These are phyloP conservation scores for Eristalis pertinax DNA, from an alignment of 2,888 invertebrate species.

Conservation along the genomic window DNA sequence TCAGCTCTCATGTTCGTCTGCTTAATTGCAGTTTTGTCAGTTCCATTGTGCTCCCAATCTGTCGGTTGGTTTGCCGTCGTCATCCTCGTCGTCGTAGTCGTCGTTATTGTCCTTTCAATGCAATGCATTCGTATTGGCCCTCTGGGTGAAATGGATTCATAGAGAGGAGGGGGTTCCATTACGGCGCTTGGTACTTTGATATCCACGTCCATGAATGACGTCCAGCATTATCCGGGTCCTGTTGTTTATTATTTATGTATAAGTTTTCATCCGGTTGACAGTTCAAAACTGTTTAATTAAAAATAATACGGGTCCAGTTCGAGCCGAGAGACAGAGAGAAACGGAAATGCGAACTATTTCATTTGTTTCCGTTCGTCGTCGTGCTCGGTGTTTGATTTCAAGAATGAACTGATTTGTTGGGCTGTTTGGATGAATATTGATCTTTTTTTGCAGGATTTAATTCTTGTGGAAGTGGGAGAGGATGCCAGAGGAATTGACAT, in stretches of 20 bases:
- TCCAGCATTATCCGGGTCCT: constrained; percentile 23
- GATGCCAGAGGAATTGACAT: not conserved
- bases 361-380: constrained; percentile 10
- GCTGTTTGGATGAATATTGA: not conserved
- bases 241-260: constrained; percentile 33
- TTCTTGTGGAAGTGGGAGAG: not conserved
- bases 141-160: constrained; percentile 29
- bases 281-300: constrained; percentile 46
- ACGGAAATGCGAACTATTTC: constrained; percentile 8
- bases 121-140: constrained; percentile 16
- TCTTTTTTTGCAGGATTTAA: not conserved
- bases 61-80: constrained; percentile 32
- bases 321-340: not conserved
- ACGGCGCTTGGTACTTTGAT: constrained; percentile 17
- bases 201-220: constrained; percentile 17
- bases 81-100: not conserved
- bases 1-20: constrained; percentile 58
- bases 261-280: constrained; percentile 41
- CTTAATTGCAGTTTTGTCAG: constrained; percentile 64
- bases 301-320: constrained; percentile 23
- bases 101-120: constrained; percentile 46
- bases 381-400: not conserved
- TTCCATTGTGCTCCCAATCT: constrained; percentile 62
- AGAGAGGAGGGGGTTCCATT: constrained; percentile 4
- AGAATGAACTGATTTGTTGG: not conserved